Evolutionary conservation across 2,888 invertebrate species (phyloP).

Genomic region (Xanthorhoe spadicearia): DNA sequence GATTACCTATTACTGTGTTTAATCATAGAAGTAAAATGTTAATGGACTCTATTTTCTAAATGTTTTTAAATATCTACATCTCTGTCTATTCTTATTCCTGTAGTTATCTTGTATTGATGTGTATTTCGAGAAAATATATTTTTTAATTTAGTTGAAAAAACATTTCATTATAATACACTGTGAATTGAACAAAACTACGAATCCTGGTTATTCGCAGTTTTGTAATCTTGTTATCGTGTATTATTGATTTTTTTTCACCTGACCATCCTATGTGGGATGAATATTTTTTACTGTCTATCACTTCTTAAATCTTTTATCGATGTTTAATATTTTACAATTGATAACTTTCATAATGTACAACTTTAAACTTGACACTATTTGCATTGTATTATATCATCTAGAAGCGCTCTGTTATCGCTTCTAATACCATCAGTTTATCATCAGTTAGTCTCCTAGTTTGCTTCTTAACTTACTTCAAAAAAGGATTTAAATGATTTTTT

Average conservation of each 20-base stretch:
- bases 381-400: no score
- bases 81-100: conserved; percentile 5
- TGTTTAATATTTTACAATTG: neutral
- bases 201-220: neutral
- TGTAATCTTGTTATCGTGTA: neutral
- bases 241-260: no score
- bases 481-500: no score
- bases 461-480: no score
- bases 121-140: neutral
- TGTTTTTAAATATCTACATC: conserved; percentile 8
- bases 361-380: neutral
- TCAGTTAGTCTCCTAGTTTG: neutral
- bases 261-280: neutral
- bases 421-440: neutral
- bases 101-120: neutral
- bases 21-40: conserved; percentile 6
- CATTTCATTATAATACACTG: neutral
- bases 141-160: neutral
- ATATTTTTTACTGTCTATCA: neutral
- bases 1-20: neutral
- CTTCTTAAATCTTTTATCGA: neutral
- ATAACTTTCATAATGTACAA: neutral
- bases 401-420: neutral
- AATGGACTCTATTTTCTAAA: conserved; percentile 15
- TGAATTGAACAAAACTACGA: no score